A percentile compares a stretch with the other conserved stretches of the same genome.
phyloP scores from a whole-genome alignment of 2,113 vertebrate genomes.

The Dasyprocta punctata region DNA sequence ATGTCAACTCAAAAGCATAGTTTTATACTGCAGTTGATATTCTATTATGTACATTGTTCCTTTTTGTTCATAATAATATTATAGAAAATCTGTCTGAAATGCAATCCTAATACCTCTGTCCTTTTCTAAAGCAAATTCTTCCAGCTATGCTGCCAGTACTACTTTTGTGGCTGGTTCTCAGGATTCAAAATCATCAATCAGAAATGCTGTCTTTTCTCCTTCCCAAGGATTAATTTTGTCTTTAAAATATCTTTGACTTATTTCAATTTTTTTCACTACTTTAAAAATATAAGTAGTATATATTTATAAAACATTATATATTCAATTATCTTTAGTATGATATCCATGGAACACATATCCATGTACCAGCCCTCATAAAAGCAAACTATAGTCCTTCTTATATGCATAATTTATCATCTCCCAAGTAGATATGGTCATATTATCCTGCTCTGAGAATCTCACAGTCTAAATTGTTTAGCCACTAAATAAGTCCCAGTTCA shows the following conservation, averaged over 20 bases:
- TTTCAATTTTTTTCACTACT: background rate
- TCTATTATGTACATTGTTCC: background rate
- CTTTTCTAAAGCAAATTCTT: background rate
- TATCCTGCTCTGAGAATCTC: background rate
- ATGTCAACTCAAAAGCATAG: background rate
- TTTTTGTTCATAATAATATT: background rate
- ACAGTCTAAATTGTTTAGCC: background rate
- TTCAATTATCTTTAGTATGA: background rate
- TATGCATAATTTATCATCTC: background rate
- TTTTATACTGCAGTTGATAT: background rate
- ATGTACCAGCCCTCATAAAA: background rate
- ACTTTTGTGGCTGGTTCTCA: background rate
- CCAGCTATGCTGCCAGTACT: background rate
- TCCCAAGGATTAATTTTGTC: background rate
- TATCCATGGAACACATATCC: background rate
- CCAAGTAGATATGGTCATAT: background rate
- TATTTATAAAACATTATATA: background rate
- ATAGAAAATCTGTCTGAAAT: background rate
- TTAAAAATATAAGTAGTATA: background rate
- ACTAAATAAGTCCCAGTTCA: background rate
- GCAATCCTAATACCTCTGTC: background rate
- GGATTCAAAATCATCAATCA: background rate
- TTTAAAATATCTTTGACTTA: background rate
- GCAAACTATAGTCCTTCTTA: background rate
- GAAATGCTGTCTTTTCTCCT: background rate